Evolutionary conservation across 2,113 vertebrate species (phyloP).

Genomic region (Petaurus breviceps): DNA sequence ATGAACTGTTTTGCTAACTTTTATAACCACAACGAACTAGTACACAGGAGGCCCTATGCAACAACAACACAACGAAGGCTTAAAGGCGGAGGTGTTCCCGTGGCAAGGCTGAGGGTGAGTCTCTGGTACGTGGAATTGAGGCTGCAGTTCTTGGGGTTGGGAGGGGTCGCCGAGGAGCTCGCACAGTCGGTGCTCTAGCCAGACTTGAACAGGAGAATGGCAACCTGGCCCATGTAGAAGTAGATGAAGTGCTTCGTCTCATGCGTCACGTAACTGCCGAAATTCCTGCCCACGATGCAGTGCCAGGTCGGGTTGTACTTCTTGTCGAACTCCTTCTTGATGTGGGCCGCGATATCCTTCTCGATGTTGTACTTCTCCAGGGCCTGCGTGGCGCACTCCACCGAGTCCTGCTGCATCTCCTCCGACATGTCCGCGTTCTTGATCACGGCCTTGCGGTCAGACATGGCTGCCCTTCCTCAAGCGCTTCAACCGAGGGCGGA

Average conservation of each 20-base stretch:
- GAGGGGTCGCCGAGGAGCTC: too few species aligned
- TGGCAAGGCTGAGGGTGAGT: slow-evolving; percentile 73
- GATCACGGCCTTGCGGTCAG: neutral
- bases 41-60: slow-evolving; percentile 85
- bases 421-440: neutral
- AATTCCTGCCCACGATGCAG: neutral
- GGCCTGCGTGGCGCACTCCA: neutral
- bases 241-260: slow-evolving; percentile 95
- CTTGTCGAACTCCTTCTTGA: neutral
- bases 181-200: slow-evolving; percentile 78
- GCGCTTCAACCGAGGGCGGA: neutral
- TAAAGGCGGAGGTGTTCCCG: slow-evolving; percentile 68
- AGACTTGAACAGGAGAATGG: slow-evolving; percentile 96
- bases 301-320: neutral
- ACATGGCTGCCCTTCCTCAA: neutral
- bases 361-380: neutral
- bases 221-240: slow-evolving; percentile 96
- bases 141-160: neutral
- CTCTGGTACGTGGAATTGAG: slow-evolving; percentile 42
- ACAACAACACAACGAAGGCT: slow-evolving; percentile 70
- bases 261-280: neutral
- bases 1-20: neutral
- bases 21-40: slow-evolving; percentile 79
- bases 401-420: neutral
- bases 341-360: neutral